Percentiles rank a stretch among this genome's conserved stretches.
Evolutionary conservation across 1,140 invertebrate species (phyloP).

Genomic region (Gryon sp.): DNA sequence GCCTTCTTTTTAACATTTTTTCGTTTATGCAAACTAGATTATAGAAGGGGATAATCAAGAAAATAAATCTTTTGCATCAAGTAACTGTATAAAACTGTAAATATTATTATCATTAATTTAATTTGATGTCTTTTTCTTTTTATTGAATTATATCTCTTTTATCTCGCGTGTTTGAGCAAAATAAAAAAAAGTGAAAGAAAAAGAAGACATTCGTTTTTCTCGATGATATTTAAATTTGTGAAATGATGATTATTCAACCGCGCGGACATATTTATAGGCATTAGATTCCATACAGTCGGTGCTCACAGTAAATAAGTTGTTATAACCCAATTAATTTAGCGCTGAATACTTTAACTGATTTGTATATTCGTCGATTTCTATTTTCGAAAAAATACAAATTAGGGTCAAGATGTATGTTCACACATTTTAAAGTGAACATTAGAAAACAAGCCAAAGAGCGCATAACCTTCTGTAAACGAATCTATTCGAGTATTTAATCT

Average conservation of each 20-base stretch:
- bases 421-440: constrained; percentile 46
- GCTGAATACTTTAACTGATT: constrained; percentile 20
- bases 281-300: constrained; percentile 12
- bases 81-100: constrained; percentile 37
- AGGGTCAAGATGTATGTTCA: constrained; percentile 49
- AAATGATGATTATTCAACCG: background rate
- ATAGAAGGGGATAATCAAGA: constrained; percentile 44
- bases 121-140: constrained; percentile 3
- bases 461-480: constrained; percentile 34
- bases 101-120: constrained; percentile 48
- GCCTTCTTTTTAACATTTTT: constrained; percentile 41
- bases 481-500: constrained; percentile 36
- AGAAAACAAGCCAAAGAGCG: constrained; percentile 15
- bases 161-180: no score
- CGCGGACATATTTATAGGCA: constrained; percentile 28
- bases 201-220: background rate
- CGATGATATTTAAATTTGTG: constrained; percentile 3
- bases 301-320: constrained; percentile 29
- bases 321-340: constrained; percentile 52
- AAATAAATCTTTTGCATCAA: constrained; percentile 37
- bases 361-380: constrained; percentile 54
- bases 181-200: background rate
- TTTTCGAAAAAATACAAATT: constrained; percentile 54
- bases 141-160: no score
- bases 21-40: constrained; percentile 58